Base-by-base conservation (phyloP, 2,113 vertebrate species). In the Gadus macrocephalus region DNA sequence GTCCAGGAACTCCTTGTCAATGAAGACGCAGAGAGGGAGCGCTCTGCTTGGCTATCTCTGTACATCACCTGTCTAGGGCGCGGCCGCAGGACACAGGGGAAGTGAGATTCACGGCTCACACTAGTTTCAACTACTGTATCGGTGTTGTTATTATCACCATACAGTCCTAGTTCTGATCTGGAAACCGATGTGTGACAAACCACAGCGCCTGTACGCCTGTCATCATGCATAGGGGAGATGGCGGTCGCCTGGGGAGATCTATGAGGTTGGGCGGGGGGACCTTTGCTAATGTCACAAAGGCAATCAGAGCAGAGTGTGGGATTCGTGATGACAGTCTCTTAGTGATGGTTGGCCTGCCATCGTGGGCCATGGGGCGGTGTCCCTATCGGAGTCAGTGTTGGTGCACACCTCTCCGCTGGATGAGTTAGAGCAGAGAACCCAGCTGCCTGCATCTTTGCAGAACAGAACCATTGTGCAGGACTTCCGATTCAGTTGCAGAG, bases 1-100 rank as follows among this genome's bases (percentile, higher is more conserved):
- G 69, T 31, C 67, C 69, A 76, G 53, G 78, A 81, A 78, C 35
- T 83, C 81, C 78, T 80, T 87, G 85, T 90, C 86, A 89, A 87
- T 87, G 75, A 70, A 79, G 76, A 71, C 64, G 71, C 42, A 2
- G 66, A 61, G 66, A 2, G 66, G 59, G 64, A 20, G 11, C 69
- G 83, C 80, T 73, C 66, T 64, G 67, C 74, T 78, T 68, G 11
- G 17, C 25, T 11, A 55, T 35, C 31, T 35, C 31, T 5, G 31
- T 59, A 84, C 80, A 86, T 85, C 77, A 74, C 67, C 56, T 49
- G 59, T 27, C 35, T 62, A 4, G 1, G 62, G 59, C 67, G 25
- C 42, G 12, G 42, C 42, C 42, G 27, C 63, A 28, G 59, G 35
- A 17, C 27, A 59, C 3, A 17, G 5, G 15, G n/a, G 5, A 59